A percentile compares a stretch with the other conserved stretches of the same genome.
Conservation (phyloP, 2,888 invertebrate species). For the Dastarcus helophoroides region DNA sequence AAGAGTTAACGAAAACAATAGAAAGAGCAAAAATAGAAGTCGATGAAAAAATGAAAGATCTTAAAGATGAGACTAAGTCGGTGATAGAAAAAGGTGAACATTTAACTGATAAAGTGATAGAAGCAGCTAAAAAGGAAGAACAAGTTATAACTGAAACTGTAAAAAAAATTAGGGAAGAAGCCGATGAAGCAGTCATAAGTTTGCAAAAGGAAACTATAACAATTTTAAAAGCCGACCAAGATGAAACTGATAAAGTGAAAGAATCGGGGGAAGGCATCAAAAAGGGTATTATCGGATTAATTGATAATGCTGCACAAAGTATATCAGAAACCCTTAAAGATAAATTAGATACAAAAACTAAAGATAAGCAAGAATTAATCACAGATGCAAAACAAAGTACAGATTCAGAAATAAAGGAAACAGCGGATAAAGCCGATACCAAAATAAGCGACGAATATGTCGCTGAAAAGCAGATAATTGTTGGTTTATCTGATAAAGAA, state of each 20-base stretch:
- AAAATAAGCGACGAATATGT: too few species aligned
- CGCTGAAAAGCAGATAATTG: conserved; percentile 4
- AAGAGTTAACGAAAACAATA: neutral
- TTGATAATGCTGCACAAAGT: conserved; percentile 5
- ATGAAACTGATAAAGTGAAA: conserved; percentile 6
- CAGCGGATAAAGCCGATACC: neutral
- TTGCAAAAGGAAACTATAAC: neutral
- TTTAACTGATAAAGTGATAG: conserved; percentile 3
- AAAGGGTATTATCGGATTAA: conserved; percentile 5
- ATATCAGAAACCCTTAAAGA: neutral
- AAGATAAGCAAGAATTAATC: conserved; percentile 16
- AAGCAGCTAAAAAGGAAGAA: conserved; percentile 5
- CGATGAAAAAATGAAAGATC: conserved; percentile 10
- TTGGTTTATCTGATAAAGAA: conserved; percentile 7
- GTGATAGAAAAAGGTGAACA: conserved; percentile 8
- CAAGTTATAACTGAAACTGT: neutral
- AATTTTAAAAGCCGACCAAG: conserved; percentile 4
- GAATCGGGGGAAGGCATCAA: conserved; percentile 6
- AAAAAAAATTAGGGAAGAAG: neutral
- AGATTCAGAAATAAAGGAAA: conserved; percentile 1
- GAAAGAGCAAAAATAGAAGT: neutral
- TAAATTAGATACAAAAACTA: neutral
- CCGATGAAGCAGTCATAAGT: neutral
- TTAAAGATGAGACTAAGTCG: conserved; percentile 9
- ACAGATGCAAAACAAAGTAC: conserved; percentile 16